Percentiles rank a stretch among this genome's conserved stretches.
Evolutionary conservation across 2,113 vertebrate species (phyloP).

Genomic region (Campylomormyrus numenius): DNA sequence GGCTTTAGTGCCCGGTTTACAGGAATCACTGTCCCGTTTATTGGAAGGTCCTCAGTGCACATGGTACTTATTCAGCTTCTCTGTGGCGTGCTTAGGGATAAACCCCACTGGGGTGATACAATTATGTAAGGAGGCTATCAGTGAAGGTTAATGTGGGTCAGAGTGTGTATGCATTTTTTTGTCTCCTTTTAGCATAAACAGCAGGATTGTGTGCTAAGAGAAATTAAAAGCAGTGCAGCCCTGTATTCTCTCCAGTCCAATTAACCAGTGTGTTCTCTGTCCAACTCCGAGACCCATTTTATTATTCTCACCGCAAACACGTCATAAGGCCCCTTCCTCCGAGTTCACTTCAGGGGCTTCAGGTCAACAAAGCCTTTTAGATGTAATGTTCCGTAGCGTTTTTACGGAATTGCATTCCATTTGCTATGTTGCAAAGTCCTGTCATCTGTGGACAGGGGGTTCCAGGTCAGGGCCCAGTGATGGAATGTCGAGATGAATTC

Average conservation of each 20-base stretch:
- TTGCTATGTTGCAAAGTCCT: background rate
- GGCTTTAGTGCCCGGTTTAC: background rate
- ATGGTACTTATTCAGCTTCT: constrained; percentile 17
- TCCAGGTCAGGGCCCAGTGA: background rate
- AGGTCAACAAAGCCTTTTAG: background rate
- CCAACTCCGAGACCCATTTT: background rate
- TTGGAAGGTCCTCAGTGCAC: constrained; percentile 3
- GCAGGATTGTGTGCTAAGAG: background rate
- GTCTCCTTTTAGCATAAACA: background rate
- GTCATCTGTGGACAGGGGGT: background rate
- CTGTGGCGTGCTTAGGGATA: constrained; percentile 11
- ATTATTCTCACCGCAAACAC: background rate
- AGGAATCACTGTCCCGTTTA: background rate
- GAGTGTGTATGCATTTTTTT: background rate
- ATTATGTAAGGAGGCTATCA: constrained; percentile 15
- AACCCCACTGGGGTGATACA: background rate
- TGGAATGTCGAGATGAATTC: background rate
- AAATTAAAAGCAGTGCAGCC: constrained; percentile 10
- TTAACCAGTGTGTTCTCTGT: background rate
- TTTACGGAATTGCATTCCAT: background rate
- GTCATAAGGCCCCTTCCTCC: background rate
- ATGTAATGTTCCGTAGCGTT: background rate
- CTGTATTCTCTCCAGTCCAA: background rate
- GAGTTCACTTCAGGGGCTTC: background rate
- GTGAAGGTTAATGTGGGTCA: constrained; percentile 19